Evolutionary conservation across 1,140 invertebrate species (phyloP).

Genomic region (Drosophila subobscura): DNA sequence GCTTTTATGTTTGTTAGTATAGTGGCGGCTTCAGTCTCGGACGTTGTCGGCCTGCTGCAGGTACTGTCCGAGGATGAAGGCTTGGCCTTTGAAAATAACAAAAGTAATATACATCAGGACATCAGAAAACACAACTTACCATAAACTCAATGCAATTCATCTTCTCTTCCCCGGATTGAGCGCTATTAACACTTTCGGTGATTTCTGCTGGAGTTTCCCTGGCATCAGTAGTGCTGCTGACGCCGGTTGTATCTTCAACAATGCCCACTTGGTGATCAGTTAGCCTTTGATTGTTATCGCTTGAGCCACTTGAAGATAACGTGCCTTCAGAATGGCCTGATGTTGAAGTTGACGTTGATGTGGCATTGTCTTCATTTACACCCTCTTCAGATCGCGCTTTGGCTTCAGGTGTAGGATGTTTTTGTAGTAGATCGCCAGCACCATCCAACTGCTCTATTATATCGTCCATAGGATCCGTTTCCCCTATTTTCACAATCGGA

Average conservation of each 20-base stretch:
- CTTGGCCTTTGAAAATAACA: slow-evolving; percentile 10
- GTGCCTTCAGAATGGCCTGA: not conserved
- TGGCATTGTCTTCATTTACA: slow-evolving; percentile 26
- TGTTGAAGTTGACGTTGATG: slow-evolving; percentile 37
- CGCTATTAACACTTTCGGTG: not conserved
- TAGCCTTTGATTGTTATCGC: not conserved
- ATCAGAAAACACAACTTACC: slow-evolving; percentile 9
- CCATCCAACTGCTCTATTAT: slow-evolving; percentile 83
- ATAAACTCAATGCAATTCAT: slow-evolving; percentile 1
- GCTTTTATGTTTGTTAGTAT: slow-evolving; percentile 77
- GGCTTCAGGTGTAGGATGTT: slow-evolving; percentile 13
- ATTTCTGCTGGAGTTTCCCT: slow-evolving; percentile 1
- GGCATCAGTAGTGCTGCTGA: slow-evolving; percentile 62
- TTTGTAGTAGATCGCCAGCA: slow-evolving; percentile 49
- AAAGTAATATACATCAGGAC: not conserved
- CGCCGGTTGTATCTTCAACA: slow-evolving; percentile 57
- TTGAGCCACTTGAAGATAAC: not conserved
- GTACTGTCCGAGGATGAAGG: not conserved
- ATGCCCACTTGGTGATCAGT: not conserved
- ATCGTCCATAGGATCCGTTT: slow-evolving; percentile 73
- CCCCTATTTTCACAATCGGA: slow-evolving; percentile 27
- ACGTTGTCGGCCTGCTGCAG: slow-evolving; percentile 45
- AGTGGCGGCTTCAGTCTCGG: slow-evolving; percentile 74
- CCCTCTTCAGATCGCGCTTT: slow-evolving; percentile 19
- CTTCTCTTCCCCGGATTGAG: not conserved